Evolutionary conservation across 2,888 invertebrate species (phyloP), one percentile per base, ranked within the genome.

Genomic region (Liodrosophila aerea): DNA sequence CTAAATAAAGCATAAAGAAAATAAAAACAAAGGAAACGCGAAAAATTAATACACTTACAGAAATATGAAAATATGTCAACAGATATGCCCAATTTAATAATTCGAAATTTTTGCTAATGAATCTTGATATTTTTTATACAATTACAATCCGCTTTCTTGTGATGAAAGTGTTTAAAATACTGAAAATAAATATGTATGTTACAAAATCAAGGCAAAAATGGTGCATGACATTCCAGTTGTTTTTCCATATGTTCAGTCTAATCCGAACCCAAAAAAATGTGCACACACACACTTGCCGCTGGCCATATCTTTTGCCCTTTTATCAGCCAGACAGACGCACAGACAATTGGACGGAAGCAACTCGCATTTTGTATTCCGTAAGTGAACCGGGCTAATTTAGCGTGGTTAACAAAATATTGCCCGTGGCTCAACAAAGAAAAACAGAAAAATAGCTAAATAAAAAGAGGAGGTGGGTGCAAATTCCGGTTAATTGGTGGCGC

Each of bases 281-380:
- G 39, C 30, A 31, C 50, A 76, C 70, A 58, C 49, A 76, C 70
- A 58, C 49, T 39, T 64, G 73, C 84, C 77, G 50, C 15, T n/a
- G 71, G 80, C 84, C n/a, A 39, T 64, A 66, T 66, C 65, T 58
- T 72, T 76, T 70, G 66, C 70, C 39, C 76, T 63, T 67, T 76
- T 83, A 81, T 81, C 85, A 66, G 71, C 12, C 54, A 65, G 76
- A 22, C 22, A 22, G 22, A 22, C n/a, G n/a, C n/a, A n/a, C 22
- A 22, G 22, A 67, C 51, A 49, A 56, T 43, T 53, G 36, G 12
- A 54, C 16, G 41, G 27, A 62, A 46, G 57, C 47, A 11, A 34
- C 36, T 56, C 46, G 31, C 60, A 81, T 77, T n/a, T 72, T 64
- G 53, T 72, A 62, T 78, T 60, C 64, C 18, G 60, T 45, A 68